Conservation (phyloP, 2,888 invertebrate genomes). For the Stenolophus ochropezus region DNA sequence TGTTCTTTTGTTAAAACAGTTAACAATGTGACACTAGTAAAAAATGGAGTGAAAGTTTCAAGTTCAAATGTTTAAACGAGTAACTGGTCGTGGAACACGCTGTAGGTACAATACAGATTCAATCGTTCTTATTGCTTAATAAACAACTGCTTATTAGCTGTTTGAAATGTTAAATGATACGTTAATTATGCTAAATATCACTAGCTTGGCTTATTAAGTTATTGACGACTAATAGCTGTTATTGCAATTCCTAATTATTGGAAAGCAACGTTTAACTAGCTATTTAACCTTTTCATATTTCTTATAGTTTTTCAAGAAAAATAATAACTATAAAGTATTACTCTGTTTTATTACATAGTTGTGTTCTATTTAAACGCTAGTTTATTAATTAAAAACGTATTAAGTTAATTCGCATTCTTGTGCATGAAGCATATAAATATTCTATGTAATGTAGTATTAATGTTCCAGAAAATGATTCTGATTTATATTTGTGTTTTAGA, state of each 20-base stretch:
- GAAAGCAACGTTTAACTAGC: not conserved
- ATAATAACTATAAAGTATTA: not conserved
- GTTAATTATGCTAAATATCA: not conserved
- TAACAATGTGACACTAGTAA: not conserved
- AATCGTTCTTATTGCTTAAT: not conserved
- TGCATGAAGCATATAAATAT: not conserved
- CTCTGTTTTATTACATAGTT: not conserved
- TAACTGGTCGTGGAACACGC: not conserved
- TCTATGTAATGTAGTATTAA: not conserved
- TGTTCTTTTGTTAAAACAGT: constrained; percentile 9
- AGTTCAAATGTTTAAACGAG: constrained; percentile 2
- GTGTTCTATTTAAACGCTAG: not conserved
- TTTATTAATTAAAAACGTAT: not conserved
- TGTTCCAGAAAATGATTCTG: not conserved
- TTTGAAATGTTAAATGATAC: not conserved
- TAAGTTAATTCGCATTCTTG: not conserved
- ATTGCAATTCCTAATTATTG: not conserved
- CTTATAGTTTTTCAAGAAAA: not conserved
- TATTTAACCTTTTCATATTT: constrained; percentile 5
- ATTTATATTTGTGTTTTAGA: not conserved
- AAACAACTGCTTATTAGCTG: not conserved
- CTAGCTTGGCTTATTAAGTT: not conserved
- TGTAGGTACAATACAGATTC: not conserved
- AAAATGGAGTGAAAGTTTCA: constrained; percentile 1
- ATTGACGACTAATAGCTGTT: not conserved